phyloP scores from a whole-genome alignment of 2,888 invertebrate genomes.

The Rhimphoctona megacephalus region DNA sequence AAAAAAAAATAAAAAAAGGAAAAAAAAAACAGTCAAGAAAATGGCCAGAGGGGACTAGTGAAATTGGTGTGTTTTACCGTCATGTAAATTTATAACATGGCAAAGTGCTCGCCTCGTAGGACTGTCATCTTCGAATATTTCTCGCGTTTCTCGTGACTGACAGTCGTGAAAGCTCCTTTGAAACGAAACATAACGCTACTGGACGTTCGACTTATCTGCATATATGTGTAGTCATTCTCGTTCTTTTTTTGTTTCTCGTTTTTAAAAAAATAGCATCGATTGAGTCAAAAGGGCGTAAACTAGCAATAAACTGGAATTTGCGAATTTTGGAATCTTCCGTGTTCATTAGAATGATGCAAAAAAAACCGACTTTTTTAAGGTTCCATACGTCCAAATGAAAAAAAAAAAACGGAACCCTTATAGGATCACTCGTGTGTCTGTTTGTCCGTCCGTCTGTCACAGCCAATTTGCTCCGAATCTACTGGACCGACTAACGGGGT shows the following conservation, averaged over 20 bases:
- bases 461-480: too few relatives aligned
- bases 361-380: too few relatives aligned
- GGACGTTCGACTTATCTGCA: conserved; percentile 27
- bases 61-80: conserved; percentile 3
- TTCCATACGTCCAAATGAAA: too few relatives aligned
- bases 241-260: background rate
- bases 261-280: background rate
- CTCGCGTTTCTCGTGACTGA: conserved; percentile 59
- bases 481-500: too few relatives aligned
- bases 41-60: background rate
- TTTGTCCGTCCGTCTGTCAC: too few relatives aligned
- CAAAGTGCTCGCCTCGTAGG: conserved; percentile 16
- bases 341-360: too few relatives aligned
- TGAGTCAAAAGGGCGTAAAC: conserved; percentile 8
- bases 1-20: background rate
- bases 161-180: conserved; percentile 57
- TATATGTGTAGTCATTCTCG: background rate
- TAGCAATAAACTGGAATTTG: background rate
- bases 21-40: background rate
- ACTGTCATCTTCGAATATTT: conserved; percentile 55
- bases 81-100: conserved; percentile 35
- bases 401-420: too few relatives aligned
- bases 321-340: background rate
- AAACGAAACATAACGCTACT: conserved; percentile 39
- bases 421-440: too few relatives aligned